Evolutionary conservation across 2,113 vertebrate genomes (phyloP).

Genomic region (Podarcis raffonei): DNA sequence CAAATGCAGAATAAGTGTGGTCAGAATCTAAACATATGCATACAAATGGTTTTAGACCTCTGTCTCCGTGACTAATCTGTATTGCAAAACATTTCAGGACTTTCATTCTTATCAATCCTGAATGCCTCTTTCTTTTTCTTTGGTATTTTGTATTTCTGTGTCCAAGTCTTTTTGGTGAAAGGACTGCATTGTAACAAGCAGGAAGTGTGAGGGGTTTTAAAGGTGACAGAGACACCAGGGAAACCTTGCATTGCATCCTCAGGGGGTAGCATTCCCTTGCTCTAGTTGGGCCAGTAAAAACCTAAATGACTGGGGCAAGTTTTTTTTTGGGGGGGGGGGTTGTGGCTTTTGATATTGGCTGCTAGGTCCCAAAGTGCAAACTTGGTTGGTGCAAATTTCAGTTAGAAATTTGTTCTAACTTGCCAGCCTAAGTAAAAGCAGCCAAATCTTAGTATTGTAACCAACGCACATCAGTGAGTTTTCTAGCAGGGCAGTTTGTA

Average conservation of each 20-base stretch:
- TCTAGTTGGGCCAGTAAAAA: neutral
- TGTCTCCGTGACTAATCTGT: neutral
- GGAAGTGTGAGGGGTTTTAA: too few species aligned
- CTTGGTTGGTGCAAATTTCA: neutral
- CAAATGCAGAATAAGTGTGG: neutral
- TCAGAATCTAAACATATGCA: neutral
- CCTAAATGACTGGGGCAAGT: too few species aligned
- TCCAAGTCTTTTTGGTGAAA: neutral
- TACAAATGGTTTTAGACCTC: neutral
- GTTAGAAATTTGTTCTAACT: neutral
- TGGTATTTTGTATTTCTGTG: neutral
- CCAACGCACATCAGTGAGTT: too few species aligned
- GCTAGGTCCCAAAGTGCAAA: neutral
- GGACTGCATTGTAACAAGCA: neutral
- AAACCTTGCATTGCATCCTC: too few species aligned
- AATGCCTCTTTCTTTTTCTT: neutral
- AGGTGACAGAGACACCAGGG: too few species aligned
- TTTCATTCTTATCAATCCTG: neutral
- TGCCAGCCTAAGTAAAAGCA: neutral
- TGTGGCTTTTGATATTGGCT: neutral
- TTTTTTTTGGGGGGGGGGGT: too few species aligned
- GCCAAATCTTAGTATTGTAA: too few species aligned
- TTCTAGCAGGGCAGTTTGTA: rapidly evolving
- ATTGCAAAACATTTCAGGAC: neutral
- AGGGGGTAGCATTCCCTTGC: neutral